Conservation (phyloP, 2,113 vertebrate species). For the Eulemur rufifrons region DNA sequence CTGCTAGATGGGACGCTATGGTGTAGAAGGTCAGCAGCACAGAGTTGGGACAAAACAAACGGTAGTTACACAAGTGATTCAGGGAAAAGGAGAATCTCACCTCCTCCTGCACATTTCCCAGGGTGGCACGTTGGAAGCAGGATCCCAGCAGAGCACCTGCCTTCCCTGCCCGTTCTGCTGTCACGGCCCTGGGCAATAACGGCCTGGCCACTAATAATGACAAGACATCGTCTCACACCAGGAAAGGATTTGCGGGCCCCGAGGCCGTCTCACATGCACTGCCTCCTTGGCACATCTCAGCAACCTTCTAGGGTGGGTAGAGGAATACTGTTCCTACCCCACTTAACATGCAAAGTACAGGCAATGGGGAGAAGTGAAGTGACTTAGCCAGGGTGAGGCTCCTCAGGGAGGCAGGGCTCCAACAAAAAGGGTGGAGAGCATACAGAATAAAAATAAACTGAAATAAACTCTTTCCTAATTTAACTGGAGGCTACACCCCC, state of each 20-base stretch:
- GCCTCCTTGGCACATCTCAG: not conserved
- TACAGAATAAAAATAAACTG: not conserved
- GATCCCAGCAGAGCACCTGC: not conserved
- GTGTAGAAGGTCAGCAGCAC: not conserved
- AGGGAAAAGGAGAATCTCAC: not conserved
- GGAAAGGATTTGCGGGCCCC: not conserved
- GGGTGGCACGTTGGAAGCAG: not conserved
- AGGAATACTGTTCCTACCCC: too few relatives aligned
- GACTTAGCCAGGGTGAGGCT: not conserved
- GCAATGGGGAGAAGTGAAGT: not conserved
- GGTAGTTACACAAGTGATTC: accelerated
- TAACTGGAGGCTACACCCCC: not conserved
- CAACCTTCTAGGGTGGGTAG: not conserved
- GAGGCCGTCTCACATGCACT: not conserved
- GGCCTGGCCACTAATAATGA: not conserved
- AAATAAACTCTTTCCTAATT: not conserved
- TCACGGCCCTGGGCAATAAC: not conserved
- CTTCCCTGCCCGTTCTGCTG: not conserved
- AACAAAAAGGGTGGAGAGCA: not conserved
- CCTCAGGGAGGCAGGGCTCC: not conserved
- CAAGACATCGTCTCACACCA: not conserved
- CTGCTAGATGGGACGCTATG: not conserved
- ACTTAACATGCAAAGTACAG: too few relatives aligned
- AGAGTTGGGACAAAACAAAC: too few relatives aligned
- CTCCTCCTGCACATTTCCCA: accelerated